Conservation (phyloP, 1,140 invertebrate species). For the Chironomus tepperi region DNA sequence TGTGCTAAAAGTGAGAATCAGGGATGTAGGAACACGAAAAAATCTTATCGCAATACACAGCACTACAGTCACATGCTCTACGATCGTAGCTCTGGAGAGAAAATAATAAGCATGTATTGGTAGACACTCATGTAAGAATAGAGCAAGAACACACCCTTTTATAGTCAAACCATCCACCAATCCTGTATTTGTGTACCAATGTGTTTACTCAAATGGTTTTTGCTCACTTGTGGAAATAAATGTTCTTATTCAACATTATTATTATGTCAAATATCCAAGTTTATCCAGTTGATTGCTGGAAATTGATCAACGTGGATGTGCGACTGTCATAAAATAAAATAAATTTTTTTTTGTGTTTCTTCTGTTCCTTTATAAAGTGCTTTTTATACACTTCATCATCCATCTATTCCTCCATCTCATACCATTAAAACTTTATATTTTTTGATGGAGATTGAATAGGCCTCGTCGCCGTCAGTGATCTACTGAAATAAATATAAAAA, state of each 20-base stretch:
- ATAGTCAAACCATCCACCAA: background rate
- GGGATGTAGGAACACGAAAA: too few species aligned
- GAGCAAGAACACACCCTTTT: slow-evolving; percentile 15
- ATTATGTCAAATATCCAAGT: background rate
- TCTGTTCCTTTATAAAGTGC: background rate
- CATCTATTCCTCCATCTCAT: too few species aligned
- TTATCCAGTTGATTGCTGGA: background rate
- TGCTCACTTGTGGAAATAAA: background rate
- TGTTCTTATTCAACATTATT: background rate
- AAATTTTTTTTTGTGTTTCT: background rate
- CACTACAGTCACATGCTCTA: background rate
- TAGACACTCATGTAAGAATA: background rate
- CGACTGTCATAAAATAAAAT: background rate
- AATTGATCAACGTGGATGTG: background rate
- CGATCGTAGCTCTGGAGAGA: background rate
- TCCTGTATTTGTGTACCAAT: background rate
- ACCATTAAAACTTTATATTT: too few species aligned
- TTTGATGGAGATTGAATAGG: too few species aligned
- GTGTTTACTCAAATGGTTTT: slow-evolving; percentile 21
- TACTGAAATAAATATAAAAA: too few species aligned
- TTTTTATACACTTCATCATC: background rate
- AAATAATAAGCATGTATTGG: background rate
- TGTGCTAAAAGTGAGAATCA: too few species aligned
- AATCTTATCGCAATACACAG: too few species aligned
- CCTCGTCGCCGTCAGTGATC: too few species aligned